phyloP scores from a whole-genome alignment of 2,888 invertebrate genomes.

The Horisme vitalbata region DNA sequence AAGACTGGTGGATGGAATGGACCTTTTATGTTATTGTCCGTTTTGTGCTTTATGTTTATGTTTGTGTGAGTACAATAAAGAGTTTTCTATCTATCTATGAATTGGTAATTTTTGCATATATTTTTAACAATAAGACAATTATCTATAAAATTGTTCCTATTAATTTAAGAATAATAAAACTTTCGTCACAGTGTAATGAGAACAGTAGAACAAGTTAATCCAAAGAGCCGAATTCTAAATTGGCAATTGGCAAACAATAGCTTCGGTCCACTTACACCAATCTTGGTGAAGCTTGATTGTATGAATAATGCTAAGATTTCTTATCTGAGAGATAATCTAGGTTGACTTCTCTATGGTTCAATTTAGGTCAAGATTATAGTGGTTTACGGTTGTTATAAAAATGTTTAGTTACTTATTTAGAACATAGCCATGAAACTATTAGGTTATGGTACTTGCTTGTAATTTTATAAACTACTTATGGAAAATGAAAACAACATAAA shows the following conservation, averaged over 20 bases:
- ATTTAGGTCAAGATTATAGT: slow-evolving; percentile 9
- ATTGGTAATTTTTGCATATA: too few species aligned
- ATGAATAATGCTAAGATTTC: slow-evolving; percentile 52
- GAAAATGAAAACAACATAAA: too few species aligned
- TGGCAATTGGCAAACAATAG: slow-evolving; percentile 22
- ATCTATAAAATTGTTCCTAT: slow-evolving; percentile 3
- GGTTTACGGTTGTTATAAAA: background rate
- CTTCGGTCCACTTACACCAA: slow-evolving; percentile 57
- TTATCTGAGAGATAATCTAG: slow-evolving; percentile 57
- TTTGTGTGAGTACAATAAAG: too few species aligned
- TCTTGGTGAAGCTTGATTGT: slow-evolving; percentile 58
- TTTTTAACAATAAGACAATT: too few species aligned
- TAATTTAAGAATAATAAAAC: slow-evolving; percentile 7
- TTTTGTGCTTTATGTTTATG: too few species aligned
- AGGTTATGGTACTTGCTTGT: too few species aligned
- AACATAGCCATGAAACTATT: too few species aligned
- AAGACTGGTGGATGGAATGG: too few species aligned
- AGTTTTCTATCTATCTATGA: too few species aligned
- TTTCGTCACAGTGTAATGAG: slow-evolving; percentile 19
- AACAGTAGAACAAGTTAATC: slow-evolving; percentile 17
- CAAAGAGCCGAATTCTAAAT: slow-evolving; percentile 21
- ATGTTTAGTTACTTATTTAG: too few species aligned
- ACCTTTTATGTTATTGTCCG: too few species aligned
- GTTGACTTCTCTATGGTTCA: slow-evolving; percentile 14
- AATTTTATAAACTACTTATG: too few species aligned